Percentiles rank a stretch among this genome's conserved stretches.
Conservation (phyloP, 2,113 vertebrate species). For the Cacatua alba region DNA sequence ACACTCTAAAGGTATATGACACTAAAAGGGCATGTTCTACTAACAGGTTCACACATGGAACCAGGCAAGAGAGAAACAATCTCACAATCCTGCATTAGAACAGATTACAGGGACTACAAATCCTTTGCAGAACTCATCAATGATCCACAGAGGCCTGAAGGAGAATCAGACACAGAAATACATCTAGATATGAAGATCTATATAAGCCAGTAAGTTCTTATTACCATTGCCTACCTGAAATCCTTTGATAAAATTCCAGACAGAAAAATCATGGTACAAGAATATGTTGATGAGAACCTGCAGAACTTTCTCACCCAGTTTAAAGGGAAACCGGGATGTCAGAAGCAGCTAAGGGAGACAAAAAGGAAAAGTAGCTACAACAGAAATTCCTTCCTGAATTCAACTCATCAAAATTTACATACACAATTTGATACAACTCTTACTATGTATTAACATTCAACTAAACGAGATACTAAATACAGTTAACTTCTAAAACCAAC, state of each 20-base stretch:
- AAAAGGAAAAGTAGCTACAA: neutral
- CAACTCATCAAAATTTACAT: neutral
- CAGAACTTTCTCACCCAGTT: slow-evolving; percentile 87
- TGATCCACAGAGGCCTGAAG: neutral
- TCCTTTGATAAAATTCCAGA: slow-evolving; percentile 95
- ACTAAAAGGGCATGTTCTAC: neutral
- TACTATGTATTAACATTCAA: neutral
- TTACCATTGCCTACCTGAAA: slow-evolving; percentile 83
- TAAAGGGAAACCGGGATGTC: slow-evolving; percentile 86
- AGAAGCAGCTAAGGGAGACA: slow-evolving; percentile 86
- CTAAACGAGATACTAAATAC: neutral
- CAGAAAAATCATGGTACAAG: slow-evolving; percentile 96
- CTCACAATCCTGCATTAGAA: neutral
- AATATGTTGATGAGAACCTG: slow-evolving; percentile 93
- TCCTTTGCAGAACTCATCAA: neutral
- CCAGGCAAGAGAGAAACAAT: neutral
- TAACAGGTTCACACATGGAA: neutral
- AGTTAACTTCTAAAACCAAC: neutral
- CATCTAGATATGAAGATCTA: neutral
- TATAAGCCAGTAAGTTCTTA: neutral
- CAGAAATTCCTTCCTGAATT: neutral
- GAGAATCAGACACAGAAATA: neutral
- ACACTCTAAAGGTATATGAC: neutral
- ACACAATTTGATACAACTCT: neutral
- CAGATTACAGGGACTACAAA: neutral